Conservation (phyloP, 2,888 invertebrate species). For the Carterocephalus palaemon region DNA sequence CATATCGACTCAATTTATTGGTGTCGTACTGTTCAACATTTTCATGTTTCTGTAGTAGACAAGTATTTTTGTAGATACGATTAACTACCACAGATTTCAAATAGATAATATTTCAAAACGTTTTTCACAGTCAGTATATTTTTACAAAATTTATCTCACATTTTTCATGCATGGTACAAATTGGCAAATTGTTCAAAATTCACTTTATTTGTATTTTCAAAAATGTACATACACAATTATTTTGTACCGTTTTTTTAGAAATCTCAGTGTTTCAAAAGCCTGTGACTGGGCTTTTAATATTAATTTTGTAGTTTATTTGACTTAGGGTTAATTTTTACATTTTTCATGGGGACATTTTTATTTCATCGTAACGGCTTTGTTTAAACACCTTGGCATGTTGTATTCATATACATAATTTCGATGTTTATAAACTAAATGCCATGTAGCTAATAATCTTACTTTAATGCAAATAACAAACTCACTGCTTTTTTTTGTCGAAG, state of each 20-base stretch:
- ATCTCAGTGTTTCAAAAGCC: slow-evolving; percentile 3
- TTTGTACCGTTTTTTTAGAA: too few relatives aligned
- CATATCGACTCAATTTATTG: slow-evolving; percentile 49
- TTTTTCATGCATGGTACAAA: slow-evolving; percentile 17
- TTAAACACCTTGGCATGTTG: slow-evolving; percentile 12
- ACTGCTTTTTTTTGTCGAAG: slow-evolving; percentile 5
- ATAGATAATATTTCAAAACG: slow-evolving; percentile 39
- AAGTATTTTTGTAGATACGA: slow-evolving; percentile 27
- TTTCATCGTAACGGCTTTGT: slow-evolving; percentile 15
- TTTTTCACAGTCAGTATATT: slow-evolving; percentile 21
- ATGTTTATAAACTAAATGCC: slow-evolving; percentile 1
- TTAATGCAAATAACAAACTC: too few relatives aligned
- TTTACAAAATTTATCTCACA: slow-evolving; percentile 4
- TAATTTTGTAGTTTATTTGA: too few relatives aligned
- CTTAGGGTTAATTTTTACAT: too few relatives aligned
- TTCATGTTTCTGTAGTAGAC: slow-evolving; percentile 35
- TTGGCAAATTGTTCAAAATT: slow-evolving; percentile 16
- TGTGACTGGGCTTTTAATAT: too few relatives aligned
- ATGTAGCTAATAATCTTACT: too few relatives aligned
- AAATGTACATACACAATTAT: slow-evolving; percentile 9
- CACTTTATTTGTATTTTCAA: slow-evolving; percentile 23
- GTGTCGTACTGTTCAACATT: slow-evolving; percentile 40
- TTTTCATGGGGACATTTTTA: too few relatives aligned
- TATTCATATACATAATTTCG: neutral
- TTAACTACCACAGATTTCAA: too few relatives aligned